phyloP scores from a whole-genome alignment of 2,888 invertebrate species.

The Drosophila colorata region DNA sequence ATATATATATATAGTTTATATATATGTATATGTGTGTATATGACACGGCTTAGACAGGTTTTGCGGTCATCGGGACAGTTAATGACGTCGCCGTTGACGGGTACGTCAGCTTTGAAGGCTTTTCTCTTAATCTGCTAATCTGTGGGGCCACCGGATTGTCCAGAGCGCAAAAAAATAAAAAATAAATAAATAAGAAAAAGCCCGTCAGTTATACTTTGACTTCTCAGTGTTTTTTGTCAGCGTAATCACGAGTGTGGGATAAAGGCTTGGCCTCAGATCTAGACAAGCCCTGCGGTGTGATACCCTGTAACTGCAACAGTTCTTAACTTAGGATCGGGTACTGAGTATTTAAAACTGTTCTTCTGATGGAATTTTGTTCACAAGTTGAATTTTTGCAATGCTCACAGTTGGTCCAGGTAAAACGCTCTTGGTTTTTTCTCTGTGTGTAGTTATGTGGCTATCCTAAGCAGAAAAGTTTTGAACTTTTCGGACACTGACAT shows the following conservation, averaged over 20 bases:
- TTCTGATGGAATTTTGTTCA: background rate
- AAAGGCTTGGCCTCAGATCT: background rate
- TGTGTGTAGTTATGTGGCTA: conserved; percentile 1
- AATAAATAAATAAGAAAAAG: background rate
- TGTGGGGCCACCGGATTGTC: background rate
- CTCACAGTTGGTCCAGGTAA: background rate
- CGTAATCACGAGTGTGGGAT: conserved; percentile 4
- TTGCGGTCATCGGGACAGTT: conserved; percentile 67
- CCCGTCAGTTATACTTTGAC: conserved; percentile 35
- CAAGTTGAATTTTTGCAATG: background rate
- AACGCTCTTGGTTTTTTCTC: background rate
- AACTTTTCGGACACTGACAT: conserved; percentile 44
- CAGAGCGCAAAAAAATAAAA: background rate
- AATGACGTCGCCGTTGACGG: conserved; percentile 62
- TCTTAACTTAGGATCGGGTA: background rate
- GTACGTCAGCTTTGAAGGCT: conserved; percentile 71
- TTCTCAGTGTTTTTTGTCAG: too few relatives aligned
- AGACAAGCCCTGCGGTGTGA: background rate
- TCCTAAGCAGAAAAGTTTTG: conserved; percentile 34
- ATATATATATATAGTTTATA: conserved; percentile 20
- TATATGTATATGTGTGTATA: too few relatives aligned
- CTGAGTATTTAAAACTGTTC: too few relatives aligned
- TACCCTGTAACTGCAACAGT: conserved; percentile 5
- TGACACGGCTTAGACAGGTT: conserved; percentile 69
- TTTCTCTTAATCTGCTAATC: conserved; percentile 56